Percentiles rank a stretch among this genome's conserved stretches.
Evolutionary conservation across 2,113 vertebrate species (phyloP).

Genomic region (Paramormyrops kingsleyae): DNA sequence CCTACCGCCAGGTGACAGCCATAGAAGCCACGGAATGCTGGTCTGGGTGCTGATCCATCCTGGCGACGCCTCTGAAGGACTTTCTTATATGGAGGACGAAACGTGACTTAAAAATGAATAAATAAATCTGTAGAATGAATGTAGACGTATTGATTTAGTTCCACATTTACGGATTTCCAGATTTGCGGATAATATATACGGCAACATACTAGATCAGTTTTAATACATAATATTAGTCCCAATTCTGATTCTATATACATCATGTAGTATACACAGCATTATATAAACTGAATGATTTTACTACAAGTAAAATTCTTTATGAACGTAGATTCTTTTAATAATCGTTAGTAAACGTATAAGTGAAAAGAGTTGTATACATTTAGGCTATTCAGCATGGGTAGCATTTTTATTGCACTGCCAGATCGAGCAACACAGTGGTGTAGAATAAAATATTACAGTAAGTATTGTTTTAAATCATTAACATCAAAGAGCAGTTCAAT

Average conservation of each 20-base stretch:
- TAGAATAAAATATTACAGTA: neutral
- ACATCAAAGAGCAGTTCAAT: neutral
- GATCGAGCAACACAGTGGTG: neutral
- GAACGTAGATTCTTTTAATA: neutral
- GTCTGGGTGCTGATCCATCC: neutral
- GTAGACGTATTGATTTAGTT: neutral
- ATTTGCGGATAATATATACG: neutral
- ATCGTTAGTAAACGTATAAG: neutral
- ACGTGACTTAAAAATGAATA: neutral
- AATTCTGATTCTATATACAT: neutral
- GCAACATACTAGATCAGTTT: neutral
- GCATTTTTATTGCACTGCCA: neutral
- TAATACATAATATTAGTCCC: neutral
- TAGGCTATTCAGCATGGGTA: neutral
- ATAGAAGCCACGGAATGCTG: neutral
- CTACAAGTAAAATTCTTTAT: neutral
- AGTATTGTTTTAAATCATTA: neutral
- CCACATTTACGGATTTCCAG: neutral
- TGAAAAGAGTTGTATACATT: neutral
- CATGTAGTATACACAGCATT: neutral
- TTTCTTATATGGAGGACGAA: neutral
- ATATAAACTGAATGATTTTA: neutral
- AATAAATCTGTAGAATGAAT: neutral
- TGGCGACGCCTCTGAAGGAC: neutral
- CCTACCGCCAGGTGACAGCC: no score